Conservation (phyloP, 2,888 invertebrate species). For the Cantharis rustica region DNA sequence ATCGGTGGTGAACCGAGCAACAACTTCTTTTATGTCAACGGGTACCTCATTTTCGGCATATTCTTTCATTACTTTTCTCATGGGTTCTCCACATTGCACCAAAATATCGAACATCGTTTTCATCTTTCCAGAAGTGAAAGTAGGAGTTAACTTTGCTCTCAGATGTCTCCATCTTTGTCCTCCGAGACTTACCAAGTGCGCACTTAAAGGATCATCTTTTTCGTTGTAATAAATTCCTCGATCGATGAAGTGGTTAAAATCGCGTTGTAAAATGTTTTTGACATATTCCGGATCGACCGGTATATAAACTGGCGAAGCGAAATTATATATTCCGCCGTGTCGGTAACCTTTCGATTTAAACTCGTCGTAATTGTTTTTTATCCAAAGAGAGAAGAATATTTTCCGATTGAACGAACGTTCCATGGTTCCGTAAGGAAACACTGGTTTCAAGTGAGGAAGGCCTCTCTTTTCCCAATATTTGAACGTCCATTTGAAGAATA, state of each 20-base stretch:
- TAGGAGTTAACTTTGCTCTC: constrained; percentile 58
- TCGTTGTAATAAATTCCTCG: constrained; percentile 52
- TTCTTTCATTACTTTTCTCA: background rate
- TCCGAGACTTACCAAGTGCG: constrained; percentile 49
- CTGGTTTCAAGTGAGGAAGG: background rate
- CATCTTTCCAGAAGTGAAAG: constrained; percentile 58
- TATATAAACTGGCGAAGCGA: background rate
- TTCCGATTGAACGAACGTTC: background rate
- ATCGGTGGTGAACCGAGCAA: background rate
- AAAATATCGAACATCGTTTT: constrained; percentile 56
- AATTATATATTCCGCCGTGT: constrained; percentile 23
- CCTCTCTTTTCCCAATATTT: background rate
- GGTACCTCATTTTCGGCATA: background rate
- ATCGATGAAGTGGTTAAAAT: constrained; percentile 55
- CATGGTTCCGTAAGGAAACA: background rate
- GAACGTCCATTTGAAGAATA: background rate
- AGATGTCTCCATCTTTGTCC: constrained; percentile 58
- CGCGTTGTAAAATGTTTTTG: constrained; percentile 52
- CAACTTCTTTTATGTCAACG: background rate
- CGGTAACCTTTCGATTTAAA: constrained; percentile 26
- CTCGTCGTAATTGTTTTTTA: constrained; percentile 31
- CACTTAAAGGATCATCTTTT: constrained; percentile 50
- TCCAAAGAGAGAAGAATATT: background rate
- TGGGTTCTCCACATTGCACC: constrained; percentile 39
- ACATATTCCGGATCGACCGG: constrained; percentile 39